Evolutionary conservation across 1,140 invertebrate genomes (phyloP), one percentile per base, ranked within the genome.

Genomic region (Thalassaphorura encarpata): DNA sequence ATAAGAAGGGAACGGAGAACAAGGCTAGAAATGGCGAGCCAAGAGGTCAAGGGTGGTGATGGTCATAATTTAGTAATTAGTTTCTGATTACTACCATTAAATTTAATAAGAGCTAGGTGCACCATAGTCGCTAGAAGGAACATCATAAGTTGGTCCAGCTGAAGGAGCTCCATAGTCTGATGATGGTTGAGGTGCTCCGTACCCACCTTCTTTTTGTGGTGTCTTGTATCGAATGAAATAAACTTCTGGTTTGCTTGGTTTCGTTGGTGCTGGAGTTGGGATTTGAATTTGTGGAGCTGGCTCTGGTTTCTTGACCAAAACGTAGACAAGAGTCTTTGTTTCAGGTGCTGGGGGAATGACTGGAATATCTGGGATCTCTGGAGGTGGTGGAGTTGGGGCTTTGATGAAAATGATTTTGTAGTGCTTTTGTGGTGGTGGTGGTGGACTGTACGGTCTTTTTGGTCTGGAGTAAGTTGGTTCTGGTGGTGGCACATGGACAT

Each of bases 381-480:
- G 85, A 13, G 84, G 82, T 2, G 84, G 84, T 52, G 84, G 82
- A 3, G 84, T 84, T 43, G 86, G 85, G 1, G 85, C 85, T 71
- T 89, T 88, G 68, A 89, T 89, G 75, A 89, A 89, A 40, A 89
- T 85, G 63, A 89, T 89, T 71, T 88, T 88, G 77, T 89, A 89
- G 68, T 89, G 86, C 67, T 89, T 89, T 68, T 88, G 85, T 13
- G 87, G 83, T 18, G 85, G 81, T 45, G 82, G 58, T 21, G 69
- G 70, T 13, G 66, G 66, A 0, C 66, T 65, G 19, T 71, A 69
- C 0, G 69, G 54, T 47, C 71, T 77, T 70, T 76, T 80, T 1
- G 83, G 79, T 8, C 78, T 75, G 27, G 79, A 78, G 67, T 83
- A 80, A 65, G 84, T 81, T 2, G 83, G 84, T 69, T 89, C 86